Evolutionary conservation across 2,888 invertebrate species (phyloP).

Genomic region (Stenolophus ochropezus): DNA sequence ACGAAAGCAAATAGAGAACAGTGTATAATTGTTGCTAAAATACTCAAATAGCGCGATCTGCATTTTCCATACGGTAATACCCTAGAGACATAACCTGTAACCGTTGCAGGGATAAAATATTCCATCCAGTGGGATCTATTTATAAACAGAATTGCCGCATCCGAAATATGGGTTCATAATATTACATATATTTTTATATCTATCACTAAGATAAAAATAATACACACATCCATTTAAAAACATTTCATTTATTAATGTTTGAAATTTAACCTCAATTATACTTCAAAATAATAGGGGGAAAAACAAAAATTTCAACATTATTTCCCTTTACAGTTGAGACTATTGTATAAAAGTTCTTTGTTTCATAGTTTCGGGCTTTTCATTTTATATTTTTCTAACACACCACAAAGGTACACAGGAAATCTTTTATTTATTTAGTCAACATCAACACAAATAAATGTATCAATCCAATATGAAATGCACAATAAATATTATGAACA

Average conservation of each 20-base stretch:
- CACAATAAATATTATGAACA: neutral
- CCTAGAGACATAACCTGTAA: neutral
- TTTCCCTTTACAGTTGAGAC: neutral
- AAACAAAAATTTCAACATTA: no score
- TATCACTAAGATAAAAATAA: no score
- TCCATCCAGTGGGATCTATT: neutral
- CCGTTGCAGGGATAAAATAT: neutral
- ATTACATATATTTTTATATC: no score
- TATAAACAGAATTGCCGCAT: neutral
- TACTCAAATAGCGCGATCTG: neutral
- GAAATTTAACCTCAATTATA: no score
- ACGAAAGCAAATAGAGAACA: neutral
- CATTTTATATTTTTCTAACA: neutral
- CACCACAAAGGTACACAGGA: neutral
- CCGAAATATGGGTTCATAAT: neutral
- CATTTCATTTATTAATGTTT: no score
- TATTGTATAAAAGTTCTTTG: neutral
- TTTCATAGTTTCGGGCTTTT: neutral
- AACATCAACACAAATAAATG: neutral
- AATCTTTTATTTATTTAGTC: neutral
- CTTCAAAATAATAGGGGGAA: no score
- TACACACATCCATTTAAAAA: no score
- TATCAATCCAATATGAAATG: neutral
- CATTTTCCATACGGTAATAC: neutral
- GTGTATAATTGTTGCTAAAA: neutral